These are phyloP conservation scores for Corticium candelabrum DNA, from an alignment of 37 sponge, comb jelly and placozoan species.

Conservation along the genomic window DNA sequence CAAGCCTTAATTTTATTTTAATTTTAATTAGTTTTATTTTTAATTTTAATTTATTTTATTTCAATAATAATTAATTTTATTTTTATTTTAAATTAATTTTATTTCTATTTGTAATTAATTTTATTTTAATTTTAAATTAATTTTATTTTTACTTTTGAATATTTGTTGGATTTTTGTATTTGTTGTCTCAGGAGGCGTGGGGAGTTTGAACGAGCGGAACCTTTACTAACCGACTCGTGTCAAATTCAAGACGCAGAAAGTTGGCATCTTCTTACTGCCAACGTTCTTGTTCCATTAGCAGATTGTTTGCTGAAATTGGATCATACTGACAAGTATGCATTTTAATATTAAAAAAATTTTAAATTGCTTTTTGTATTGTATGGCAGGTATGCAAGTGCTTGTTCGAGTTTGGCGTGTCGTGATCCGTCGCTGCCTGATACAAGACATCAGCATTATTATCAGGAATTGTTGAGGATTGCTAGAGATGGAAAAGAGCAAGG, in stretches of 20 bases:
- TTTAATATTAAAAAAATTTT: not conserved
- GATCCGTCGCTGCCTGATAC: constrained; percentile 2
- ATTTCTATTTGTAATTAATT: no score
- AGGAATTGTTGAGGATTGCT: not conserved
- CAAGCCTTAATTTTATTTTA: no score
- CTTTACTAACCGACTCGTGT: not conserved
- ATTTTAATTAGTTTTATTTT: no score
- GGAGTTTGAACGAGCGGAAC: not conserved
- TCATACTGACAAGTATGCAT: not conserved
- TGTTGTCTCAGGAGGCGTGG: not conserved
- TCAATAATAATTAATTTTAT: no score
- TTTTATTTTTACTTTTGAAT: no score
- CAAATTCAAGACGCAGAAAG: not conserved
- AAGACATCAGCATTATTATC: not conserved
- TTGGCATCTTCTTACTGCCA: not conserved
- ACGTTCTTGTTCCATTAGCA: not conserved
- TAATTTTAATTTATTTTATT: no score
- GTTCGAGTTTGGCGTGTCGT: not conserved
- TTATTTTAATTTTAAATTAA: no score
- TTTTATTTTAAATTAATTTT: no score
- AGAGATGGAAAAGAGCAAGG: no score
- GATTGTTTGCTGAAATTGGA: not conserved
- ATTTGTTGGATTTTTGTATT: no score
- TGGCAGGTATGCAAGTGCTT: not conserved
- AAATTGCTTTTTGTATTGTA: not conserved